Base-by-base conservation (phyloP, 2,888 invertebrate species). In the Hetaerina titia region DNA sequence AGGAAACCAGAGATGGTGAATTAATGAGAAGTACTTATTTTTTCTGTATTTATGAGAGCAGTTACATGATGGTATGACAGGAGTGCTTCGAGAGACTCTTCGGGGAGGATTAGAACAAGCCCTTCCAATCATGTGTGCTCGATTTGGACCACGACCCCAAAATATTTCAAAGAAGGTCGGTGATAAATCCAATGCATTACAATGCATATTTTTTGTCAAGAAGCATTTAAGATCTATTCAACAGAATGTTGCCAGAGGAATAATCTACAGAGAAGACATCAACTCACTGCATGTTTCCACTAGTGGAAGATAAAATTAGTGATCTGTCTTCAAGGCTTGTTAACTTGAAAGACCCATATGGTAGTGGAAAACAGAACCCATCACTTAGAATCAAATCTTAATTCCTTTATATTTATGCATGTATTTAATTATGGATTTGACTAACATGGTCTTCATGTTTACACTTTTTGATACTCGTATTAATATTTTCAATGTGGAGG, bases 101-200 rank as follows among this genome's bases (percentile, higher is more conserved):
- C 96, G 96, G 95, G 96, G 96, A 89, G 95, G 96, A 6, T 94
- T 96, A 95, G 96, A 96, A 19, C 95, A 96, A 31, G 95, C 96
- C 11, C 96, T 96, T 95, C 96, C 96, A 13, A 96, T 96, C 0
- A 96, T 96, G 96, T 96, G 96, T 56, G 96, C 96, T 74, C 96
- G 96, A 69, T 96, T 96, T 95, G 95, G 96, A 95, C 96, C 96
- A 8, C 63, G 45, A 4, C 63, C 63, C 17, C 19, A 6, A 8
- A 17, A 13, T 17, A 64, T 31, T 8, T 9, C 31, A 64, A 64
- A 17, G 31, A 90, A 90, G 90, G 90, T 90, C 6, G 0, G 25
- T 60, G 4, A 31, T 19, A 60, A 45, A 15, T 25, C 17, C 57
- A 2, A 45, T 45, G 45, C n/a, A 22, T 2, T 69, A 9, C 8